phyloP scores from a whole-genome alignment of 1,140 invertebrate genomes.

The Trachymyrmex septentrionalis region DNA sequence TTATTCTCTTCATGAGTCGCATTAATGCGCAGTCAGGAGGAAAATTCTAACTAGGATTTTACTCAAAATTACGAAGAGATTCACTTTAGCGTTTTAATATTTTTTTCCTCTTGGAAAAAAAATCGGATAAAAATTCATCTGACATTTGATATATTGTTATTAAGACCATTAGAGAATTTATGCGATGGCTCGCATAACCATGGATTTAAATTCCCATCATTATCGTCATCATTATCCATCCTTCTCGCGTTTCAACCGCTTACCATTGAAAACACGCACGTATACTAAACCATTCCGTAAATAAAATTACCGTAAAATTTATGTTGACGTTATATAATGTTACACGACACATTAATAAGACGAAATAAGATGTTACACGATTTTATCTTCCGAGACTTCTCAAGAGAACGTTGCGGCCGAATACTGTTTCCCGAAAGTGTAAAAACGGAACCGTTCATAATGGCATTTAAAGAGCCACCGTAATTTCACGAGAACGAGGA shows the following conservation, averaged over 20 bases:
- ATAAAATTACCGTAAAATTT: constrained; percentile 1
- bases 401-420: neutral
- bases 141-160: constrained; percentile 20
- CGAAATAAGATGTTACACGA: neutral
- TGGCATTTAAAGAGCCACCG: neutral
- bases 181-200: neutral
- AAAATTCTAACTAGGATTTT: constrained; percentile 10
- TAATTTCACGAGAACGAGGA: neutral
- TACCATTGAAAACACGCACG: neutral
- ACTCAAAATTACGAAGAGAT: neutral
- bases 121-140: neutral
- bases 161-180: constrained; percentile 4
- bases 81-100: neutral
- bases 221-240: constrained; percentile 30
- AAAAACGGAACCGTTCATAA: neutral
- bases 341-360: too few species aligned
- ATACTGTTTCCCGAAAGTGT: neutral
- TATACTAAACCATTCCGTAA: neutral
- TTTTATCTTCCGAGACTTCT: neutral
- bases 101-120: neutral
- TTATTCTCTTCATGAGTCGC: constrained; percentile 25
- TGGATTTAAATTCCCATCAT: neutral
- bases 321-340: neutral
- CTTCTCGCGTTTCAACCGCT: neutral
- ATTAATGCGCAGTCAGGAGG: neutral